These are phyloP conservation scores for Meda fulgida DNA, from an alignment of 2,797 vertebrate genomes.

Conservation along the genomic window DNA sequence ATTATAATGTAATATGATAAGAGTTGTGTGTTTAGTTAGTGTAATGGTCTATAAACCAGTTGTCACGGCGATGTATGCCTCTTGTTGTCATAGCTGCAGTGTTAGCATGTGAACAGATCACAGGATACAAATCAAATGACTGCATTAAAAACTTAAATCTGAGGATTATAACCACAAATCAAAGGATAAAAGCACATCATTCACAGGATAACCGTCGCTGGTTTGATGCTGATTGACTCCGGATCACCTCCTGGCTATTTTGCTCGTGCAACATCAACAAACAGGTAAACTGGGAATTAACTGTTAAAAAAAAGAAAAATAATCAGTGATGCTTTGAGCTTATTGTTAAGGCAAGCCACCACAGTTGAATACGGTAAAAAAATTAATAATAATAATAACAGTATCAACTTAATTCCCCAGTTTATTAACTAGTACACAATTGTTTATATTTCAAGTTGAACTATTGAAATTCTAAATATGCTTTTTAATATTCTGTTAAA, in stretches of 20 bases:
- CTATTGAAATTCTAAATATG: not conserved
- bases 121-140: not conserved
- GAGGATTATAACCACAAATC: not conserved
- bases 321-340: not conserved
- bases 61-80: slow-evolving; percentile 23
- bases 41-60: slow-evolving; percentile 3
- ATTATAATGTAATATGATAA: not conserved
- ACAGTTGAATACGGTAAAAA: not conserved
- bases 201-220: not conserved
- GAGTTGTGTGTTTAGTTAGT: not conserved
- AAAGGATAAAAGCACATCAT: not conserved
- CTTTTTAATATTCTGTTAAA: not conserved
- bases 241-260: not conserved
- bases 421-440: not conserved
- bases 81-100: slow-evolving; percentile 54
- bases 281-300: slow-evolving; percentile 21
- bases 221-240: slow-evolving; percentile 6
- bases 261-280: slow-evolving; percentile 6
- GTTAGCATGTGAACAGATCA: slow-evolving; percentile 41
- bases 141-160: not conserved
- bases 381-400: not conserved
- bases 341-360: not conserved
- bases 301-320: not conserved
- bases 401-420: not conserved
- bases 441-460: not conserved